Base-by-base conservation (phyloP, 2,797 vertebrate genomes). In the Falco cherrug region DNA sequence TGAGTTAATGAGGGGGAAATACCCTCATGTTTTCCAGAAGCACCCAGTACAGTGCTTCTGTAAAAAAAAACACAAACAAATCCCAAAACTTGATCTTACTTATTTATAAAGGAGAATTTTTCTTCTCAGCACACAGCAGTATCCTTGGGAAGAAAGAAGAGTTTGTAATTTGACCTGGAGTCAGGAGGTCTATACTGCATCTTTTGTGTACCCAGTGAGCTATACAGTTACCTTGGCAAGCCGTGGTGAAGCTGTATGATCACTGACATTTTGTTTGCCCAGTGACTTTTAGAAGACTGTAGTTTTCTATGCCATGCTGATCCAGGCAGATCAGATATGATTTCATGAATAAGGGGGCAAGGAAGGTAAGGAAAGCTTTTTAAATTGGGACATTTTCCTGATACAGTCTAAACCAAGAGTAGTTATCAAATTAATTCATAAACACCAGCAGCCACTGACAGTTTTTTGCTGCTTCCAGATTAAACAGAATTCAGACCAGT, bases 401-500 rank as follows among this genome's bases (percentile, higher is more conserved):
- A 60, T 77, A 87, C 56, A 37, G 28, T 80, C 57, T 89, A 48
- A 86, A 80, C 35, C 13, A 63, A 95, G 67, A 31, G 19, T 64
- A 15, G 6, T 84, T 57, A 57, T 50, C 24, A 64, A 69, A 90
- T 89, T 45, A 87, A 87, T 89, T 92, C 33, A 51, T 87, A 57
- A 90, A 83, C 47, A 84, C 16, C 33, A 77, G 41, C 50, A 82
- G 43, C 28, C 43, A 28, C 61, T 48, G 74, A 37, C 26, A 79
- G 54, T 69, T 94, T 33, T 84, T 88, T 67, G 15, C 51, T 92
- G 50, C 78, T 94, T 91, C 45, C 63, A 84, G 13, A 92, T 93
- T 35, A 94, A 89, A 90, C 39, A 89, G 74, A 92, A 92, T 94
- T 94, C 86, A 90, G 56, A 90, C 15, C 39, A 89, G 28, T 60